These are phyloP conservation scores for Exephanes ischioxanthus DNA, from an alignment of 2,888 invertebrate species.

Conservation along the genomic window DNA sequence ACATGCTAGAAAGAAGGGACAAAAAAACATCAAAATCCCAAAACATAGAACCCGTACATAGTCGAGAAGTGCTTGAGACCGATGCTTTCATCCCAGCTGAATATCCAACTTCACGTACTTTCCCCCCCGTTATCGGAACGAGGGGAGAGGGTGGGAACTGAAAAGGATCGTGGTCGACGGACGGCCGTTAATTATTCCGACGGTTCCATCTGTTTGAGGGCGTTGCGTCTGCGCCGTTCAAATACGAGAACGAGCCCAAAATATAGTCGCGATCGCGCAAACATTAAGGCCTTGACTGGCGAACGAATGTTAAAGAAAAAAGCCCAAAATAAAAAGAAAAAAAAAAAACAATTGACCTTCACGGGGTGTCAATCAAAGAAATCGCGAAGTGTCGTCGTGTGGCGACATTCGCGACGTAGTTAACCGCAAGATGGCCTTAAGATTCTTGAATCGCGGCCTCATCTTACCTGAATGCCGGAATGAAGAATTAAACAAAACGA, in stretches of 20 bases:
- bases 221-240: constrained; percentile 1
- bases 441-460: constrained; percentile 46
- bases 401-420: constrained; percentile 9
- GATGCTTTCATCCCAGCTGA: constrained; percentile 49
- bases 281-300: background rate
- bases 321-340: background rate
- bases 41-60: constrained; percentile 17
- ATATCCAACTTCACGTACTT: constrained; percentile 31
- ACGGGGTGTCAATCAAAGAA: constrained; percentile 3
- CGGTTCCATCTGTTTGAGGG: background rate
- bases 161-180: constrained; percentile 17
- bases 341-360: background rate
- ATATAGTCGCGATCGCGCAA: constrained; percentile 1
- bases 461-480: constrained; percentile 9
- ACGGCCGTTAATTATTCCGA: background rate
- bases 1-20: background rate
- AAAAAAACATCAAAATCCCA: background rate
- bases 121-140: constrained; percentile 32
- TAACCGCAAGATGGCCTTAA: constrained; percentile 59
- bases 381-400: background rate
- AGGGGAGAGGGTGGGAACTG: constrained; percentile 32
- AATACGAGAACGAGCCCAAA: background rate
- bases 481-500: background rate
- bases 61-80: constrained; percentile 5
- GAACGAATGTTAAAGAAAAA: background rate